Evolutionary conservation across 1,140 invertebrate genomes (phyloP).

Genomic region (Sycophila sp.): DNA sequence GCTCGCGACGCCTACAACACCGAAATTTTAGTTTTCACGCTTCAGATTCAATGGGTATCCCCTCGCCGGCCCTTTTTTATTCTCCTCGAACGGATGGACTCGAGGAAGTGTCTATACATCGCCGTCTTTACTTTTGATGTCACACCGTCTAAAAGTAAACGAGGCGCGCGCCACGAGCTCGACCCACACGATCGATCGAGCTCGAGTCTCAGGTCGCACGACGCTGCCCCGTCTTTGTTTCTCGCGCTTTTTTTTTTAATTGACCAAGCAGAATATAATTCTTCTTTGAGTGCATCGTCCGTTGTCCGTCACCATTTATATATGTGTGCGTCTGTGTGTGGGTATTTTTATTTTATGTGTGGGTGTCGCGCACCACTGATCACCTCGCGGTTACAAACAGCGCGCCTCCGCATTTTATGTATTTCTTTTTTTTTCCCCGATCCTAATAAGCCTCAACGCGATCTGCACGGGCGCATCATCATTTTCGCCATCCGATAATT

Average conservation of each 20-base stretch:
- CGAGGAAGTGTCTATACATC: neutral
- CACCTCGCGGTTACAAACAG: neutral
- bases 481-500: neutral
- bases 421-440: slow-evolving; percentile 1
- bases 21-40: neutral
- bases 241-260: slow-evolving; percentile 16
- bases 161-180: neutral
- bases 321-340: no score
- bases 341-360: no score
- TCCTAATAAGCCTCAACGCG: neutral
- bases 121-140: slow-evolving; percentile 1
- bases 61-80: neutral
- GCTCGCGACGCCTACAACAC: slow-evolving; percentile 3
- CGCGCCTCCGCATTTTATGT: neutral
- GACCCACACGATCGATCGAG: neutral
- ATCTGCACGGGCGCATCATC: neutral
- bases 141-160: slow-evolving; percentile 2
- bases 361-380: neutral
- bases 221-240: neutral
- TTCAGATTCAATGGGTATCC: neutral
- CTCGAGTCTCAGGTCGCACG: neutral
- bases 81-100: neutral
- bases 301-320: no score
- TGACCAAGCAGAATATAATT: slow-evolving; percentile 35
- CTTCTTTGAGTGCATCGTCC: slow-evolving; percentile 11